Conservation (phyloP, 1,140 invertebrate genomes). For the Cotesia glomerata region DNA sequence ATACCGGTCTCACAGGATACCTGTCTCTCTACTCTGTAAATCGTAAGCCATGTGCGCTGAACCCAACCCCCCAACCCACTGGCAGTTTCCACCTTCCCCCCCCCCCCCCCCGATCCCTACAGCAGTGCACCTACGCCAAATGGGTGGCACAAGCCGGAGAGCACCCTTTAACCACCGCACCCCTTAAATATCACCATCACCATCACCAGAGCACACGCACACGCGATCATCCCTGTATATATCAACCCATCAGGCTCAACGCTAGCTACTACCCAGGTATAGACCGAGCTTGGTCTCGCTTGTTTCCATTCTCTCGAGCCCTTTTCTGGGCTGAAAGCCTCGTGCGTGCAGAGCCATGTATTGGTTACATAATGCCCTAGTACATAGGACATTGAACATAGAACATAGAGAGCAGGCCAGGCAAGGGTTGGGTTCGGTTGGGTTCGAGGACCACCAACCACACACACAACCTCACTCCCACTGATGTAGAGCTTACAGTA, state of each 20-base stretch:
- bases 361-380: conserved; percentile 24
- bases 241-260: not conserved
- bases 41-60: conserved; percentile 34
- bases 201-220: conserved; percentile 23
- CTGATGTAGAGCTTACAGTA: not conserved
- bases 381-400: not conserved
- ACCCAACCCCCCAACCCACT: conserved; percentile 20
- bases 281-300: not conserved
- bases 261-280: not conserved
- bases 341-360: conserved; percentile 30
- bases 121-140: not conserved
- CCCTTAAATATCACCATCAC: conserved; percentile 18
- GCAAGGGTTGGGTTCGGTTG: conserved; percentile 23
- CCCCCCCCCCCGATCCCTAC: not conserved
- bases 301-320: not conserved
- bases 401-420: conserved; percentile 23
- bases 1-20: conserved; percentile 27
- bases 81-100: not conserved
- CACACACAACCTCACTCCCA: conserved; percentile 3
- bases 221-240: conserved; percentile 10
- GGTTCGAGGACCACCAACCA: not conserved
- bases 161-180: not conserved
- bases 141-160: not conserved
- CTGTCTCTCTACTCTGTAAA: conserved; percentile 39
- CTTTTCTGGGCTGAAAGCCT: conserved; percentile 5